Conservation (phyloP, 2,113 vertebrate genomes). For the Catharus fuscescens region DNA sequence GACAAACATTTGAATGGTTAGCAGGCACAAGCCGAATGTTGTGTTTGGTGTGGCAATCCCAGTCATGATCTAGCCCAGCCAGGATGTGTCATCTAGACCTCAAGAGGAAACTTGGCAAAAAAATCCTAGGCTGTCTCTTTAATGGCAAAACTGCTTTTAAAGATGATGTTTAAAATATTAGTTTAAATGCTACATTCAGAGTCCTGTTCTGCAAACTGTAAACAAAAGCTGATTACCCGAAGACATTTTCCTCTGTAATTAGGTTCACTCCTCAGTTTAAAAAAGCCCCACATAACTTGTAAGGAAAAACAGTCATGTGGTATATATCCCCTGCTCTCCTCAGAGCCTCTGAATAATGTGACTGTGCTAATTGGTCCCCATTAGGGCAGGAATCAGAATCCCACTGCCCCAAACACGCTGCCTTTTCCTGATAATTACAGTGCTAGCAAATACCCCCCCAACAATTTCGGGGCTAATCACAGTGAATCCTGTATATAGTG, state of each 20-base stretch:
- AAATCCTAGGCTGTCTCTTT: background rate
- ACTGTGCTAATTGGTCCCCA: slow-evolving; percentile 54
- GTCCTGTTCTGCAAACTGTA: slow-evolving; percentile 6
- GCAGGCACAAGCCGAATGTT: background rate
- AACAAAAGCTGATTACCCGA: slow-evolving; percentile 54
- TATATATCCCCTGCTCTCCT: background rate
- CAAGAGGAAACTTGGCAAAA: background rate
- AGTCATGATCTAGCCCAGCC: background rate
- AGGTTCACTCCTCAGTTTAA: background rate
- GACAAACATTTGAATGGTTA: background rate
- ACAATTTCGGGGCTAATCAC: slow-evolving; percentile 55
- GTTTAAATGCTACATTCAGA: slow-evolving; percentile 16
- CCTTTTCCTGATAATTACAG: slow-evolving; percentile 7
- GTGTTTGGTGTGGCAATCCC: background rate
- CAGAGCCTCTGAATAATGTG: slow-evolving; percentile 8
- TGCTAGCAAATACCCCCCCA: background rate
- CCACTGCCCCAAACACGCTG: background rate
- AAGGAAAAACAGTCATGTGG: background rate
- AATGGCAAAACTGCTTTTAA: background rate
- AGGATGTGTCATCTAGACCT: background rate
- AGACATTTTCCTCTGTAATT: slow-evolving; percentile 21
- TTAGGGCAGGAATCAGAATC: slow-evolving; percentile 45
- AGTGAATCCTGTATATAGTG: background rate
- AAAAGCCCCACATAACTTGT: background rate
- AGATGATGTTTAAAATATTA: background rate